Evolutionary conservation across 23 tunicate species (phyloP), one percentile per base, ranked within the genome.

Genomic region (Phallusia fumigata): DNA sequence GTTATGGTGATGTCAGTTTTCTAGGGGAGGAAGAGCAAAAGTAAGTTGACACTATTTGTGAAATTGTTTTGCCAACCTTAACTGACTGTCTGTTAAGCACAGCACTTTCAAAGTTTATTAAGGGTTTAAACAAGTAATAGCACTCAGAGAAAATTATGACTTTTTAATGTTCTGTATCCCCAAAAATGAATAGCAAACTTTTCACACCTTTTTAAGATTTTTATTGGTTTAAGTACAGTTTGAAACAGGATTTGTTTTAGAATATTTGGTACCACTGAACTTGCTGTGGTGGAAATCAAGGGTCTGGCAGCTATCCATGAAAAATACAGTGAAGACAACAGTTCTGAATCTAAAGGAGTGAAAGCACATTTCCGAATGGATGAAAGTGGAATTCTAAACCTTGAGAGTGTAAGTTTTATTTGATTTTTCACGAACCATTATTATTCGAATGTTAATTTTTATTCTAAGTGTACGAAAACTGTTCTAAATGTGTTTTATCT

Each of bases 321-420:
- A 18, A 88, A 87, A 65, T 80, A 94, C 79, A 65, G 45, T 11
- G 74, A 44, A 8, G 76, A 80, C 21, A 91, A 85, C 79, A 82
- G 88, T 19, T 87, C 96, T 33, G 99, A 96, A 65, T 34, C 93
- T 6, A 96, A 96, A 81, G 99, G 99, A 0, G 92, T 96, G 32
- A 96, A 96, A 75, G 99, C 99, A 33, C 99, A 96, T 79, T 96
- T 96, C 86, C 77, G 97, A 50, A 96, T 96, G 99, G 96, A 96
- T 78, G 99, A 88, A 72, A 87, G 90, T 69, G 99, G 99, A 45
- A 83, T 96, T 0, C 85, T 96, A 10, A 87, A 85, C 84, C 80
- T 96, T 28, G 99, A 96, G 81, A 88, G 85, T 78, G 99, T 90
- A 81, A 77, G 91, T 8, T 8, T 6, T 30, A 5, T 5, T 35